Base-by-base conservation (phyloP, 2,113 vertebrate species). In the Bujurquina vittata region DNA sequence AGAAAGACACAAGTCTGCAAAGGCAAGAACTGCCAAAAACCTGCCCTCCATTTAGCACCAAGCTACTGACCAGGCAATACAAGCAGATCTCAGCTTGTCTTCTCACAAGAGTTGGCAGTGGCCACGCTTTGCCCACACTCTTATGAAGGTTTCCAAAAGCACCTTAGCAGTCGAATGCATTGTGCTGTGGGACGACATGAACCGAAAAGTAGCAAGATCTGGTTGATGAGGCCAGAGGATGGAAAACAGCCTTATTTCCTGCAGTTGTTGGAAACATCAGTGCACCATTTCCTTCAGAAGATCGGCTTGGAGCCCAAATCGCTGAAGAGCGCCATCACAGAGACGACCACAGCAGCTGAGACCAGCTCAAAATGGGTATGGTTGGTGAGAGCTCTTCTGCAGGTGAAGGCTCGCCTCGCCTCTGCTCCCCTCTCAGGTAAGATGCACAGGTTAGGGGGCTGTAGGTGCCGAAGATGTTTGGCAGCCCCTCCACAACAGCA, bases 281-380 rank as follows among this genome's bases (percentile, higher is more conserved):
- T 55, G 20, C 20, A n/a, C 20, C 2, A 4, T n/a, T 55, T 55
- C n/a, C 20, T 22, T 10, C 20, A 55, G 54, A 22, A 55, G 49
- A 52, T 26, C 3, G 0, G 29, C 17, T 7, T 0, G 5, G 1
- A 18, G 10, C 23, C 23, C 40, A 49, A 49, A 69, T 0, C 40
- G 18, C 3, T 67, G 40, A 67, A 46, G 14, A 46, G 46, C 46
- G 22, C 22, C 22, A 26, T 46, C 46, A 22, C 46, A 14, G 40
- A 43, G 3, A 4, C 22, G 49, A 23, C 15, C 40, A 4, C 46
- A 40, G 40, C 40, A 49, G 43, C 15, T 20, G 65, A 52, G 43
- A 69, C 11, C 22, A 46, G 7, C 63, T 65, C 37, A 67, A 67
- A 26, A 46, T 15, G 37, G 8, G 10, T 67, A 40, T 22, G 43